Conservation (phyloP, 2,888 invertebrate species). For the Idaea biselata region DNA sequence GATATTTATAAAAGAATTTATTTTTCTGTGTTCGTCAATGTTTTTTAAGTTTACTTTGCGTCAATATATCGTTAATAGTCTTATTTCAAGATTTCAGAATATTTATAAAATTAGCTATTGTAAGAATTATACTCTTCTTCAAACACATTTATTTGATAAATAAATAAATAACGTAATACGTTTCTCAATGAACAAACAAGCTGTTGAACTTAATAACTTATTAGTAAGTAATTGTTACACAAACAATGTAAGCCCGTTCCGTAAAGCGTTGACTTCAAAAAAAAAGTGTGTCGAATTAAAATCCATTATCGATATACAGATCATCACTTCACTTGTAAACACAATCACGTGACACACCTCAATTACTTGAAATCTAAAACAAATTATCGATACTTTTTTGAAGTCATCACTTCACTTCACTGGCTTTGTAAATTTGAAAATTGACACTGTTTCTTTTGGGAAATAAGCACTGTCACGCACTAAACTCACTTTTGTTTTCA, state of each 20-base stretch:
- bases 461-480: constrained; percentile 30
- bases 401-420: constrained; percentile 66
- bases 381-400: constrained; percentile 57
- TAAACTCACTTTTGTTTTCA: constrained; percentile 75
- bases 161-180: background rate
- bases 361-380: constrained; percentile 29
- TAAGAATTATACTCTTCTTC: no score
- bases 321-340: constrained; percentile 36
- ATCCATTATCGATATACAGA: constrained; percentile 19
- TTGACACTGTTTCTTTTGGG: constrained; percentile 4
- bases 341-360: constrained; percentile 44
- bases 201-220: background rate
- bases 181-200: background rate
- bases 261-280: constrained; percentile 69
- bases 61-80: no score
- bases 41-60: no score
- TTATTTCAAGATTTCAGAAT: no score
- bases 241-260: constrained; percentile 13
- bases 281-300: constrained; percentile 50
- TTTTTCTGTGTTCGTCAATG: no score
- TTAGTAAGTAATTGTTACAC: constrained; percentile 9
- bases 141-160: no score
- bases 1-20: no score
- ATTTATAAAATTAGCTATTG: no score
- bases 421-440: constrained; percentile 43